Conservation (phyloP, 2,888 invertebrate genomes). For the Acanthoscelides obtectus region DNA sequence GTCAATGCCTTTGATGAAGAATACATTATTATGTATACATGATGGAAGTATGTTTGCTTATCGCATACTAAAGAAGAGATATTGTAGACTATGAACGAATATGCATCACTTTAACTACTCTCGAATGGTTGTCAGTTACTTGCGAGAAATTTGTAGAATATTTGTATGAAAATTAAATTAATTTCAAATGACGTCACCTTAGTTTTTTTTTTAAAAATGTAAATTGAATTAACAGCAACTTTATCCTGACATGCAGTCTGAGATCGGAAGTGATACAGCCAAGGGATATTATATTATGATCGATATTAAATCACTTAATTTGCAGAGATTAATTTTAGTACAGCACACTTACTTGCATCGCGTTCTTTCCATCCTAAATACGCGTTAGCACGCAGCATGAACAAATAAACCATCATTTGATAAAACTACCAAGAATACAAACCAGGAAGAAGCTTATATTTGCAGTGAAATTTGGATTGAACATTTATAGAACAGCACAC, state of each 20-base stretch:
- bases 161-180: no score
- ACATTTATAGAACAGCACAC: background rate
- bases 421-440: background rate
- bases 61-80: no score
- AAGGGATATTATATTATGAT: background rate
- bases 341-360: slow-evolving; percentile 64
- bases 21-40: no score
- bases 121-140: no score
- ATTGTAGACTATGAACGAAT: no score
- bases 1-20: background rate
- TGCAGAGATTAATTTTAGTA: background rate
- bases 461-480: background rate
- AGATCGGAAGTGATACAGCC: background rate
- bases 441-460: background rate
- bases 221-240: no score
- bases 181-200: no score
- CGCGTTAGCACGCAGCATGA: slow-evolving; percentile 10
- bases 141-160: no score
- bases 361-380: slow-evolving; percentile 67
- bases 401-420: slow-evolving; percentile 5
- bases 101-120: no score
- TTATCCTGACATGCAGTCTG: background rate
- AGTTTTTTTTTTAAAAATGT: no score
- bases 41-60: no score
- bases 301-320: background rate